Conservation (phyloP, 1,140 invertebrate genomes). For the Trachymyrmex cornetzi region DNA sequence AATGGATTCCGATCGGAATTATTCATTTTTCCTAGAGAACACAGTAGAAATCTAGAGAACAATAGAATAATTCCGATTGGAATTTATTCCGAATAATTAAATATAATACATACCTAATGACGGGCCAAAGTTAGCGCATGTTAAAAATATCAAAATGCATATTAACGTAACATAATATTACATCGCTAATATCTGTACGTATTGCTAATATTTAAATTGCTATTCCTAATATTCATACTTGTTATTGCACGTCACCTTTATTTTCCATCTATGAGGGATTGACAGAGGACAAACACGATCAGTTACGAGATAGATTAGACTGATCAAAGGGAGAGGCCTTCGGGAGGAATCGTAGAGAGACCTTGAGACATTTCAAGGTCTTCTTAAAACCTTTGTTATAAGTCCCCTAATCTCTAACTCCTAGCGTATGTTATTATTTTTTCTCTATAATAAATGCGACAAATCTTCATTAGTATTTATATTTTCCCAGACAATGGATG, state of each 20-base stretch:
- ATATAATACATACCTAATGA: no score
- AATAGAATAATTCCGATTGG: no score
- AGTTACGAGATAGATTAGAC: neutral
- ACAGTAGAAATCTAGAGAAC: no score
- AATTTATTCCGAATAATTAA: no score
- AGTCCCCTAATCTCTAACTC: neutral
- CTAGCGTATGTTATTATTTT: no score
- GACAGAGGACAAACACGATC: neutral
- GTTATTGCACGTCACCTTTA: neutral
- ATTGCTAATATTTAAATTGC: no score
- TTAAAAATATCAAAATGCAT: neutral
- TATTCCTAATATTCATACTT: constrained; percentile 2
- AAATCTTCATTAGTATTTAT: neutral
- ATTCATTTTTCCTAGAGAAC: no score
- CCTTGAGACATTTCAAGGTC: neutral
- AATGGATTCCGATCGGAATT: no score
- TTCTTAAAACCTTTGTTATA: neutral
- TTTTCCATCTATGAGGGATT: neutral
- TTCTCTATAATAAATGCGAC: neutral
- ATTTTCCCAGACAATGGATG: no score
- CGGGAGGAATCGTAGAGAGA: neutral
- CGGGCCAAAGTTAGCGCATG: no score
- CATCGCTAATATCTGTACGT: neutral
- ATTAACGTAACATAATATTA: neutral
- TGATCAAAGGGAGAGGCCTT: neutral